Evolutionary conservation across 64 coral and sea anemone species (phyloP).

Genomic region (Porites australiensis): DNA sequence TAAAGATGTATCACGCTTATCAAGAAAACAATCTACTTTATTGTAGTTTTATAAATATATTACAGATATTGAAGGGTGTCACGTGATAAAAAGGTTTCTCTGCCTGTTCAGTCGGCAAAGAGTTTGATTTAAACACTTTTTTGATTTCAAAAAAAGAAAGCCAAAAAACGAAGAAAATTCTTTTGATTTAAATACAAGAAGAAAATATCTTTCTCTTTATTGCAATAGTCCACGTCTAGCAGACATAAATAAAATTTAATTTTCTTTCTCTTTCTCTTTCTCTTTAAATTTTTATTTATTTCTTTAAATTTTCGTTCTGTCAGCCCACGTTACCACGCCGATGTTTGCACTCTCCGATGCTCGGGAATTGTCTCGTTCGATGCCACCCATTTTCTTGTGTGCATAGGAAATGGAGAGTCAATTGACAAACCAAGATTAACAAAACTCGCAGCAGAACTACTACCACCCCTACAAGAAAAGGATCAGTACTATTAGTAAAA

Average conservation of each 20-base stretch:
- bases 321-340: background rate
- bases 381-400: constrained; percentile 17
- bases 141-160: too few relatives aligned
- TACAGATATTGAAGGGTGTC: too few relatives aligned
- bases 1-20: too few relatives aligned
- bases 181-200: background rate
- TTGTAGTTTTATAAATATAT: too few relatives aligned
- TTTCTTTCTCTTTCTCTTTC: background rate
- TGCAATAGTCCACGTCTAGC: background rate
- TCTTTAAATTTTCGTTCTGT: background rate
- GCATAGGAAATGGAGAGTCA: constrained; percentile 84
- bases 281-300: background rate
- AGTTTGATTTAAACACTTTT: too few relatives aligned
- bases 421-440: constrained; percentile 93
- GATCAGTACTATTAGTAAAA: background rate
- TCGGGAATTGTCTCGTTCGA: constrained; percentile 19
- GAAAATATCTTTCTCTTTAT: constrained; percentile 16
- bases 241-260: constrained; percentile 14
- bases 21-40: too few relatives aligned
- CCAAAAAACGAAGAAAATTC: background rate
- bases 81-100: too few relatives aligned
- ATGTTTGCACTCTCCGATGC: constrained; percentile 36
- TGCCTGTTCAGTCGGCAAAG: too few relatives aligned
- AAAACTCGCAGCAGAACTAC: constrained; percentile 90
- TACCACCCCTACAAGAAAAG: constrained; percentile 70